phyloP scores from a whole-genome alignment of 2,888 invertebrate genomes.

The Tetrapedia diversipes region DNA sequence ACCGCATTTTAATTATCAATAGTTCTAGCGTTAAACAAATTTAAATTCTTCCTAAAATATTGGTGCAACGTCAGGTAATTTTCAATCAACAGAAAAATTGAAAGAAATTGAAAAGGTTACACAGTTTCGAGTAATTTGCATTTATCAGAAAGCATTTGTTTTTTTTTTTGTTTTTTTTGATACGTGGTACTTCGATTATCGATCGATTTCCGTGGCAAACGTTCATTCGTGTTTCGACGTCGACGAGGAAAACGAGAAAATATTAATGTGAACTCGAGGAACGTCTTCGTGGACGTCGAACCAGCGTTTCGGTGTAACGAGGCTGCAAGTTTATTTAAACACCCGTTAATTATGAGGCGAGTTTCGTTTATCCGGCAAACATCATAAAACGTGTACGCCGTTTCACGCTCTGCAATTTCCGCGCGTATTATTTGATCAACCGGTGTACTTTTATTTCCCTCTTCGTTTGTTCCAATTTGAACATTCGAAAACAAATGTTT shows the following conservation, averaged over 20 bases:
- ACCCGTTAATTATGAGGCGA: not conserved
- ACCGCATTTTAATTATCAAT: no score
- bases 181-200: no score
- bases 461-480: not conserved
- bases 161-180: no score
- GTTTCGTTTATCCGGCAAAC: not conserved
- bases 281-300: not conserved
- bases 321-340: slow-evolving; percentile 7
- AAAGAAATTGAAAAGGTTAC: no score
- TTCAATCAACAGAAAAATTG: no score
- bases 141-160: no score
- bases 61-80: no score
- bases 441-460: not conserved
- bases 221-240: not conserved
- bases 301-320: not conserved
- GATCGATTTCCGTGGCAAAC: not conserved
- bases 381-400: not conserved
- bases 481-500: not conserved
- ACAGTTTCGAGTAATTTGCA: no score
- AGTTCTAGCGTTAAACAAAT: no score
- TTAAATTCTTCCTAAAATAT: no score
- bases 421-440: not conserved
- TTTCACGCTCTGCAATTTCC: not conserved
- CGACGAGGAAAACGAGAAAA: not conserved
- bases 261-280: slow-evolving; percentile 8